phyloP scores from a whole-genome alignment of 1,140 invertebrate genomes.

The Trichonephila clavata region DNA sequence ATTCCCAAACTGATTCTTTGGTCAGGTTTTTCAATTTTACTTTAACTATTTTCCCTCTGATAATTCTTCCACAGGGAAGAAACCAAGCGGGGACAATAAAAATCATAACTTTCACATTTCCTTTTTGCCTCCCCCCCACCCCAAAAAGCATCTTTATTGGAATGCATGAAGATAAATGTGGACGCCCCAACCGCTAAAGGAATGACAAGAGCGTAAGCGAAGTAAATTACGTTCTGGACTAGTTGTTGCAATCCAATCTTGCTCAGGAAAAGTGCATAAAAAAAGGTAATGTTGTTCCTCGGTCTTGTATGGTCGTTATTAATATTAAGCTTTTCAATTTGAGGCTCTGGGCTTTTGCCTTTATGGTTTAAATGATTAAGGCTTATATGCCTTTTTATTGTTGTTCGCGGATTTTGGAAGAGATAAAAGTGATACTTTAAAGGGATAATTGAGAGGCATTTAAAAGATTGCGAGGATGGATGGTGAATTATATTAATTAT shows the following conservation, averaged over 20 bases:
- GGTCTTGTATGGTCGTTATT: background rate
- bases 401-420: background rate
- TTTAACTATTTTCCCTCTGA: background rate
- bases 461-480: background rate
- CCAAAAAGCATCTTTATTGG: background rate
- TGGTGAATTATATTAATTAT: background rate
- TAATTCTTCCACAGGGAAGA: background rate
- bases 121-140: background rate
- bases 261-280: background rate
- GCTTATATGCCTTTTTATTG: background rate
- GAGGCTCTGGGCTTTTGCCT: background rate
- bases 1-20: background rate
- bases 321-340: slow-evolving; percentile 19
- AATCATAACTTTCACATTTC: background rate
- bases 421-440: slow-evolving; percentile 31
- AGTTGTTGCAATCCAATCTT: slow-evolving; percentile 1
- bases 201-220: background rate
- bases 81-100: background rate
- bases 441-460: slow-evolving; percentile 6
- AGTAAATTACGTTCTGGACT: slow-evolving; percentile 33
- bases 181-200: background rate
- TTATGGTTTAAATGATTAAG: slow-evolving; percentile 14
- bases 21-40: background rate
- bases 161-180: slow-evolving; percentile 11
- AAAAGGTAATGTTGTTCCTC: background rate